Base-by-base conservation (phyloP, 2,888 invertebrate genomes). In the Ryuthela nishihirai region DNA sequence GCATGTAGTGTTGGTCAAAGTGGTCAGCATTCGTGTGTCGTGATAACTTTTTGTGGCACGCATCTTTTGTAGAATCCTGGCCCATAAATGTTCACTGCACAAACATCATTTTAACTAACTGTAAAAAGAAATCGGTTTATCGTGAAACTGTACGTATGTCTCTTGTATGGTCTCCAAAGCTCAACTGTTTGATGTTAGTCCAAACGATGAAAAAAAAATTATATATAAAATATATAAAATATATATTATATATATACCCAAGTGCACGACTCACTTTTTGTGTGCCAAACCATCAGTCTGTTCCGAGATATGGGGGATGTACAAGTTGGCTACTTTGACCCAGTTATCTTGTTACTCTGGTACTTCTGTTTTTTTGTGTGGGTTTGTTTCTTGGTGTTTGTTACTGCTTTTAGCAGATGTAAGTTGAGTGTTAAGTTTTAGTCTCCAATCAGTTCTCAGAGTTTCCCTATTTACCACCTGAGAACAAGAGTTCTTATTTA, bases 241-340 rank as follows among this genome's bases (percentile, higher is more conserved):
- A 24, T 50, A 41, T 46, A 50, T 23, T 25, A 52, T 41, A 25
- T 48, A 46, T 44, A 17, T 43, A 50, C 42, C 25, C 40, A 48
- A 53, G 44, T 53, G 59, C 59, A 59, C 59, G 48, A 48, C 47
- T 59, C 59, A 48, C 53, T 53, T 53, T 48, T 40, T 52, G 41
- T 55, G 59, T 59, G 59, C 59, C 59, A 59, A 59, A 59, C 48
- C 47, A 44, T 29, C 29, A 49, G 36, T 41, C n/a, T 44, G 53
- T 25, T 32, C 44, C 44, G 53, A 44, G 10, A 15, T 38, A 26
- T 43, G 46, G 52, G 26, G 25, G 38, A 39, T 53, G 36, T 43
- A 32, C 38, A 59, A 53, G 53, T 48, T 53, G 59, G 48, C 53
- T 54, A 42, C 59, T 59, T 59, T 59, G 53, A 59, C 53, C 59